These are phyloP conservation scores for Cavia porcellus DNA, from an alignment of 2,113 vertebrate species.

Conservation along the genomic window DNA sequence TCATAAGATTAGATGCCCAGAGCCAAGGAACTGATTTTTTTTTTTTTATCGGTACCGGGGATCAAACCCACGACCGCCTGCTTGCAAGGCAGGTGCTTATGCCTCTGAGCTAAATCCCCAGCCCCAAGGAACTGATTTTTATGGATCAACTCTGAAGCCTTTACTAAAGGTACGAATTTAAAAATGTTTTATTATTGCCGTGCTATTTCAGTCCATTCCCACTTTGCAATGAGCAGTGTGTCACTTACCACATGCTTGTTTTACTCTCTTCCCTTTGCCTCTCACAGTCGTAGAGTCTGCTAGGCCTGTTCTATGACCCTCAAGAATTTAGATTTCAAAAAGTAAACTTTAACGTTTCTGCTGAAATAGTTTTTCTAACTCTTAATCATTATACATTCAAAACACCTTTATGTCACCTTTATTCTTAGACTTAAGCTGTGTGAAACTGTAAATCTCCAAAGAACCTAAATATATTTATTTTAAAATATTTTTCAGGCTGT, in stretches of 20 bases:
- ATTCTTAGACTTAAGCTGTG: background rate
- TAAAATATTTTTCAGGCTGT: conserved; percentile 31
- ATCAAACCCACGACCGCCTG: no score
- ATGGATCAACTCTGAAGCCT: conserved; percentile 18
- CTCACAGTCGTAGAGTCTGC: conserved; percentile 55
- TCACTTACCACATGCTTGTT: conserved; percentile 6
- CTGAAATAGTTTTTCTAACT: conserved; percentile 53
- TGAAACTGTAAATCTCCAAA: background rate
- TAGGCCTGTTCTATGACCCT: conserved; percentile 41
- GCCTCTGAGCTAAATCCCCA: no score
- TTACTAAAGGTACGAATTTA: conserved; percentile 51
- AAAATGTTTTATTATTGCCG: conserved; percentile 56
- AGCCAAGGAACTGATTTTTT: conserved; percentile 26
- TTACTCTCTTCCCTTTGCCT: conserved; percentile 40
- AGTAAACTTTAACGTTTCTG: background rate
- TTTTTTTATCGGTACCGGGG: no score
- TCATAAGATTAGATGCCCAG: conserved; percentile 49
- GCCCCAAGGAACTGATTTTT: conserved; percentile 21
- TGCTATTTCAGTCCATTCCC: conserved; percentile 68
- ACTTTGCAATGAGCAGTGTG: conserved; percentile 29
- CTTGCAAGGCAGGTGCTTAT: no score
- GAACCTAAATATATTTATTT: conserved; percentile 41
- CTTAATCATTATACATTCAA: background rate
- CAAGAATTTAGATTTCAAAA: conserved; percentile 40
- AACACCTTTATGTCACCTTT: conserved; percentile 18